phyloP scores from a whole-genome alignment of 2,113 vertebrate genomes.

The Prionailurus viverrinus region DNA sequence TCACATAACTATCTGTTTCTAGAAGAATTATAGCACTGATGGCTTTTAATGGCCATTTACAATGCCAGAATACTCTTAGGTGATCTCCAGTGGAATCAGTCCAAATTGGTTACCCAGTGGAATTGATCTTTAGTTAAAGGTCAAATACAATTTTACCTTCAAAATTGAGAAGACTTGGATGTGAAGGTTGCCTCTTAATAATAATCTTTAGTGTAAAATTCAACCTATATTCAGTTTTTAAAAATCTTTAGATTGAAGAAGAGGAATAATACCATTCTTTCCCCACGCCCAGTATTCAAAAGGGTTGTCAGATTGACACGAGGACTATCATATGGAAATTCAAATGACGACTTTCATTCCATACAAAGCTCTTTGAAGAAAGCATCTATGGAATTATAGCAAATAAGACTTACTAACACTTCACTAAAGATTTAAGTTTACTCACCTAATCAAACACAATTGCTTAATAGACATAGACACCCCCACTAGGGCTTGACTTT shows the following conservation, averaged over 20 bases:
- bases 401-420: slow-evolving; percentile 21
- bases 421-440: slow-evolving; percentile 2
- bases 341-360: neutral
- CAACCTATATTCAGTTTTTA: slow-evolving; percentile 68
- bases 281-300: neutral
- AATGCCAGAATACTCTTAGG: slow-evolving; percentile 78
- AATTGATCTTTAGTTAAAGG: slow-evolving; percentile 85
- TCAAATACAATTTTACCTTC: slow-evolving; percentile 84
- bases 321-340: neutral
- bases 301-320: neutral
- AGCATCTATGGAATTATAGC: neutral
- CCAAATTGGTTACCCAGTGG: slow-evolving; percentile 82
- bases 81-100: slow-evolving; percentile 80
- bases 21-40: slow-evolving; percentile 82
- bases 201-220: slow-evolving; percentile 77
- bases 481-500: neutral
- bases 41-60: slow-evolving; percentile 83
- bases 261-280: slow-evolving; percentile 36
- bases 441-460: neutral
- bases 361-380: slow-evolving; percentile 10
- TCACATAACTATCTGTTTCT: slow-evolving; percentile 85
- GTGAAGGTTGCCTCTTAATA: slow-evolving; percentile 74
- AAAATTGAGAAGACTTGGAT: slow-evolving; percentile 74
- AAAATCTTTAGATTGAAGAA: slow-evolving; percentile 62
- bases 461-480: neutral